These are phyloP conservation scores for Phthorimaea operculella DNA, from an alignment of 1,140 invertebrate genomes.

Conservation along the genomic window DNA sequence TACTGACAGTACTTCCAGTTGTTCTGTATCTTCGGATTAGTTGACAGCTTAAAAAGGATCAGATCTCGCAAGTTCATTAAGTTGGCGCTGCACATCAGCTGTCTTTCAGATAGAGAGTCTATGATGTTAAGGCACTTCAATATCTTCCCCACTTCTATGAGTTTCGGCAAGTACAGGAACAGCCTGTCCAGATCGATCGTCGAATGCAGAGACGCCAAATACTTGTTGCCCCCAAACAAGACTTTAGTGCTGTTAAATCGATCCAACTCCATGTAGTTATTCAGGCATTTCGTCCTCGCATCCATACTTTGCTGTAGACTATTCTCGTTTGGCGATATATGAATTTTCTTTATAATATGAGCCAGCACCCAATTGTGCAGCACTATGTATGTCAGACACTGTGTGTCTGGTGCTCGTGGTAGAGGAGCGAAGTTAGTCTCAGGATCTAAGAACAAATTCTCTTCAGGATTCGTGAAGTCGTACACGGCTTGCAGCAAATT, in stretches of 20 bases:
- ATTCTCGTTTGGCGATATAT: constrained; percentile 47
- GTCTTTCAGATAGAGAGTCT: constrained; percentile 53
- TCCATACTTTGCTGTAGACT: constrained; percentile 58
- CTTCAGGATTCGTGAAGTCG: constrained; percentile 53
- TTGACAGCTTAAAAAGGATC: constrained; percentile 59
- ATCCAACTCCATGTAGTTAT: constrained; percentile 60
- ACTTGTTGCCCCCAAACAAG: constrained; percentile 56
- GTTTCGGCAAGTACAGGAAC: constrained; percentile 43
- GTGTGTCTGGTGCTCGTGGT: constrained; percentile 44
- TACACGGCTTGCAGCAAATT: constrained; percentile 52
- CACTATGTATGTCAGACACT: constrained; percentile 57
- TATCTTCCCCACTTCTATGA: constrained; percentile 52
- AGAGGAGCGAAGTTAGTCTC: constrained; percentile 44
- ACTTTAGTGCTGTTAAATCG: constrained; percentile 55
- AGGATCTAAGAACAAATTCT: constrained; percentile 52
- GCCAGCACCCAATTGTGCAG: constrained; percentile 65
- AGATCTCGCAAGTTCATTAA: constrained; percentile 54
- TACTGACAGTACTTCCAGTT: constrained; percentile 63
- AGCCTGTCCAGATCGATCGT: constrained; percentile 55
- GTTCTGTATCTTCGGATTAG: constrained; percentile 40
- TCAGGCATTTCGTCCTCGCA: constrained; percentile 54
- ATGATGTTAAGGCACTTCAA: constrained; percentile 56
- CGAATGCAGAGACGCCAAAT: constrained; percentile 58
- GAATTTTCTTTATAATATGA: constrained; percentile 65
- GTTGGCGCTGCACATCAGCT: constrained; percentile 46